phyloP scores from a whole-genome alignment of 2,888 invertebrate species.

The Rambutsinella grinnellia region DNA sequence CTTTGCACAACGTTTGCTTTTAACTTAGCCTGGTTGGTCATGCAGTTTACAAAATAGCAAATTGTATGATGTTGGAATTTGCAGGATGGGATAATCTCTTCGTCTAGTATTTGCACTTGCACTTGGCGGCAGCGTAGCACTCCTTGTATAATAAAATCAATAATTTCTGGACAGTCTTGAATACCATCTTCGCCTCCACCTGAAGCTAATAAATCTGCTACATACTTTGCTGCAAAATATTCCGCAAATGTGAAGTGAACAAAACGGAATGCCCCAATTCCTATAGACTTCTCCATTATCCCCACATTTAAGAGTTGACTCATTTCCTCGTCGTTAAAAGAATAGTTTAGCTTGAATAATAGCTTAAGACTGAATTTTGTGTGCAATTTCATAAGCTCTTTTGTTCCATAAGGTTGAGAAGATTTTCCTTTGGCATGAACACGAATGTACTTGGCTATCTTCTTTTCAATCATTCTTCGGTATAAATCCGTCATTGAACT shows the following conservation, averaged over 20 bases:
- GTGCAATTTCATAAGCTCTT: background rate
- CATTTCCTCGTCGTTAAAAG: background rate
- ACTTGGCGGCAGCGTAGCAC: too few species aligned
- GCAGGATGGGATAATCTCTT: background rate
- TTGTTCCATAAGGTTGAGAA: background rate
- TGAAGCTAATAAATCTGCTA: background rate
- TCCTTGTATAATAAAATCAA: background rate
- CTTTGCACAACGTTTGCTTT: too few species aligned
- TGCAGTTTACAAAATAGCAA: slow-evolving; percentile 5
- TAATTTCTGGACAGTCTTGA: background rate
- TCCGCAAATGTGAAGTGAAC: slow-evolving; percentile 21
- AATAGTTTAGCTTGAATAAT: background rate
- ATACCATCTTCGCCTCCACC: background rate
- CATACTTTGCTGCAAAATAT: slow-evolving; percentile 6
- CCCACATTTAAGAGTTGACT: slow-evolving; percentile 2
- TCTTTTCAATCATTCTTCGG: background rate
- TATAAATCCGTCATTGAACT: background rate
- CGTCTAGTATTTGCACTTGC: background rate
- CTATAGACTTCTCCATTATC: background rate
- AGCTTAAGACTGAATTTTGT: background rate
- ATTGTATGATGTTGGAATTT: background rate
- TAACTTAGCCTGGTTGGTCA: too few species aligned
- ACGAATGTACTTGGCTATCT: too few species aligned
- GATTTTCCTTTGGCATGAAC: too few species aligned
- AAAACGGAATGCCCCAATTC: background rate